These are phyloP conservation scores for Philotrypesis tridentata DNA, from an alignment of 1,140 invertebrate genomes.

Conservation along the genomic window DNA sequence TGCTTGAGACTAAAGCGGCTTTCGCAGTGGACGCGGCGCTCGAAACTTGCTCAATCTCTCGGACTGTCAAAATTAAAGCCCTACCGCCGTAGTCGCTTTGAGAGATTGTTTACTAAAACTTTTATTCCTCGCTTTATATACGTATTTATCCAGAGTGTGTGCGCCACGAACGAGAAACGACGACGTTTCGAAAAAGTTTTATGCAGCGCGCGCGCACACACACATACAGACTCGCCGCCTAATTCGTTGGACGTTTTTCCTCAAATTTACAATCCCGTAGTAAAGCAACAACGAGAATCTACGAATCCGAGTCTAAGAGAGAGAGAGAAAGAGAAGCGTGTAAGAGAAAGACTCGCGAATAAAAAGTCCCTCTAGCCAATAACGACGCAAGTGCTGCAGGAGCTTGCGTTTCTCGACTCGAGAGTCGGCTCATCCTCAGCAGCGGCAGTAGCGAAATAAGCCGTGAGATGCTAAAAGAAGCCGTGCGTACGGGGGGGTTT, in stretches of 20 bases:
- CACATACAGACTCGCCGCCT: no score
- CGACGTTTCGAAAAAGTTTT: no score
- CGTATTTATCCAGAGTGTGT: no score
- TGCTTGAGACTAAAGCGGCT: conserved; percentile 14
- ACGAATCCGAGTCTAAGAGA: no score
- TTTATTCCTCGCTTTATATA: no score
- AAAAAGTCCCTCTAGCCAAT: background rate
- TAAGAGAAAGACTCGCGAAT: background rate
- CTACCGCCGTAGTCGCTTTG: background rate
- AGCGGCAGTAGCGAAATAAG: background rate
- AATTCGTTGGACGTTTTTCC: no score
- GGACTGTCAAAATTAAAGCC: background rate
- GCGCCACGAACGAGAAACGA: no score
- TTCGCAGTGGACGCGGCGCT: background rate
- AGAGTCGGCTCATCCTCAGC: background rate
- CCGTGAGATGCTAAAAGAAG: background rate
- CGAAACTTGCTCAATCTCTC: background rate
- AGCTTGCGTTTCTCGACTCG: background rate
- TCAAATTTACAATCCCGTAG: no score
- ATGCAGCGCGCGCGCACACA: no score
- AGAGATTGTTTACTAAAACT: background rate
- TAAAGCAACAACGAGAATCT: no score
- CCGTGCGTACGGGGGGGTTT: background rate
- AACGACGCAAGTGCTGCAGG: background rate
- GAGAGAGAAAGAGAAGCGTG: no score